Evolutionary conservation across 37 sponge, comb jelly and placozoan species (phyloP).

Genomic region (Oopsacas minuta): DNA sequence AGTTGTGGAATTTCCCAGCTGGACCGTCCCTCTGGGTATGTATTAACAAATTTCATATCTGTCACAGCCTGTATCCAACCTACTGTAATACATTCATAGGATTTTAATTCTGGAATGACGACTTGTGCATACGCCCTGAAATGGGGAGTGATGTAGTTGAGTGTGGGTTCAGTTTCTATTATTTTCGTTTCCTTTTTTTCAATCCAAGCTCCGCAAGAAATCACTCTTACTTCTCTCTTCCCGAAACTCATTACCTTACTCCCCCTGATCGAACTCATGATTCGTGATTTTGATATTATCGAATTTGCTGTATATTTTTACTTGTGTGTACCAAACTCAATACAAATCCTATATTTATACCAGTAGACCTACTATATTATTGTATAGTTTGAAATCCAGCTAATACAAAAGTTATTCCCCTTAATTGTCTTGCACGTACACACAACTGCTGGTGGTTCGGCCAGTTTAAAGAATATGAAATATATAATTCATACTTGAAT

Average conservation of each 20-base stretch:
- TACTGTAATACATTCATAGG: slow-evolving; percentile 56
- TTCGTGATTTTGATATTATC: not conserved
- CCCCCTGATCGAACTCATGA: not conserved
- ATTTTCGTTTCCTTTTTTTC: slow-evolving; percentile 39
- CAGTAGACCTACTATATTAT: not conserved
- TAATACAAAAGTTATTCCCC: not conserved
- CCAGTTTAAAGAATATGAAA: not conserved
- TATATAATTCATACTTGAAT: not conserved
- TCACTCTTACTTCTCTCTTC: slow-evolving; percentile 27
- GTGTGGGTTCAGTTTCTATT: slow-evolving; percentile 43
- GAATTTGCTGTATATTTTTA: not conserved
- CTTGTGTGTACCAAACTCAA: not conserved
- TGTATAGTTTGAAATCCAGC: not conserved
- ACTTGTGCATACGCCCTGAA: slow-evolving; percentile 64
- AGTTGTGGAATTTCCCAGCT: slow-evolving; percentile 81
- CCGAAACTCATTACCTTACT: not conserved
- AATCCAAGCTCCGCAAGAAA: slow-evolving; percentile 33
- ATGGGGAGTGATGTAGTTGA: slow-evolving; percentile 77
- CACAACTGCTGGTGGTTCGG: not conserved
- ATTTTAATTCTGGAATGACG: slow-evolving; percentile 38
- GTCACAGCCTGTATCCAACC: slow-evolving; percentile 84
- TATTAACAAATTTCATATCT: slow-evolving; percentile 61
- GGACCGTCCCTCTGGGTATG: slow-evolving; percentile 53
- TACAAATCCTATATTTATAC: slow-evolving; percentile 5
- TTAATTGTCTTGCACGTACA: slow-evolving; percentile 3